Evolutionary conservation across 2,888 invertebrate genomes (phyloP).

Genomic region (Axea sp.): DNA sequence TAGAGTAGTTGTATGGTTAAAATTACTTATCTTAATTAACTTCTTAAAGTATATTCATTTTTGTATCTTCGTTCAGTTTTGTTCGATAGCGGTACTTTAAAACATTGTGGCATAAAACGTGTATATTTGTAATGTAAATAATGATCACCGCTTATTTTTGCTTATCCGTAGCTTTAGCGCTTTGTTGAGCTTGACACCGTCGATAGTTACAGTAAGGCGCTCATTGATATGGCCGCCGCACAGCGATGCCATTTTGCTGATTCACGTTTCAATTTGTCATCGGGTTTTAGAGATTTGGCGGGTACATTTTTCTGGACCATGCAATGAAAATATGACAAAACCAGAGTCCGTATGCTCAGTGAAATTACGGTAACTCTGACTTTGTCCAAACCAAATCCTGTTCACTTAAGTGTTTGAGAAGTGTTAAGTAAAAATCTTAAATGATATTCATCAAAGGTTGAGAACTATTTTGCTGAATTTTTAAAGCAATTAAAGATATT

Average conservation of each 20-base stretch:
- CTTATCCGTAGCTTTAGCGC: constrained; percentile 60
- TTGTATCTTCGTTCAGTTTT: not conserved
- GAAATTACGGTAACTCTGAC: not conserved
- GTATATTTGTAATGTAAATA: constrained; percentile 55
- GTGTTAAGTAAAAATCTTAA: too few species aligned
- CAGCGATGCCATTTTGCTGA: constrained; percentile 54
- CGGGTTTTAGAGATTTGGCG: constrained; percentile 31
- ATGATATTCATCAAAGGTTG: too few species aligned
- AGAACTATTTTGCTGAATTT: too few species aligned
- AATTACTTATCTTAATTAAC: too few species aligned
- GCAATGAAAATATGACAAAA: constrained; percentile 6
- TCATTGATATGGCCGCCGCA: constrained; percentile 49
- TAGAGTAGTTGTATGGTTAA: too few species aligned
- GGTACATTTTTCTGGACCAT: constrained; percentile 11
- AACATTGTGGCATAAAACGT: constrained; percentile 50
- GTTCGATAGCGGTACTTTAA: constrained; percentile 30
- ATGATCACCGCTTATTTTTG: constrained; percentile 52
- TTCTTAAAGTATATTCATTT: too few species aligned
- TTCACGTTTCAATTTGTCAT: constrained; percentile 47
- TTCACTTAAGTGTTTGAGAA: not conserved
- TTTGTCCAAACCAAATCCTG: not conserved
- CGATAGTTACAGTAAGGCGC: constrained; percentile 51
- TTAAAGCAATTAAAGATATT: too few species aligned
- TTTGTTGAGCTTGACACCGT: constrained; percentile 59
- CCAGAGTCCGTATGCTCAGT: not conserved